Conservation (phyloP, 2,888 invertebrate genomes). For the Dysmachus trigonus region DNA sequence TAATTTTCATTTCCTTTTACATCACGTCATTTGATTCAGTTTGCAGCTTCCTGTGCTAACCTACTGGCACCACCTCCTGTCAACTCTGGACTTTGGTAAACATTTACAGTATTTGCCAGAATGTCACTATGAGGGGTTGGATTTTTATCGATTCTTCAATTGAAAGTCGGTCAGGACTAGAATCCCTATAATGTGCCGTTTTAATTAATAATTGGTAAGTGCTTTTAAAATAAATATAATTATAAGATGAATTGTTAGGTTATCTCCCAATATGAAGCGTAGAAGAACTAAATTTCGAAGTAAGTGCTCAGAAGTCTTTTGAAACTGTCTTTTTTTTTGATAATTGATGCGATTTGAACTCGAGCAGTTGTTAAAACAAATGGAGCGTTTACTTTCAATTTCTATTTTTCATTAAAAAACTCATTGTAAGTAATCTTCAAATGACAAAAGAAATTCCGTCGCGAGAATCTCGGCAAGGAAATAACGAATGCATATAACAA, state of each 20-base stretch:
- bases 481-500: neutral
- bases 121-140: neutral
- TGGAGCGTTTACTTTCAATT: neutral
- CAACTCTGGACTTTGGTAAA: neutral
- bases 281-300: neutral
- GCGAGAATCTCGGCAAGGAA: neutral
- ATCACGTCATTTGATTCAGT: slow-evolving; percentile 26
- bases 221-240: neutral
- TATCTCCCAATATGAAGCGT: too few species aligned
- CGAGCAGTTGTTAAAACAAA: neutral
- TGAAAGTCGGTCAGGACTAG: neutral
- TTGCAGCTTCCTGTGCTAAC: neutral
- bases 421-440: neutral
- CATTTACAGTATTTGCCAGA: neutral
- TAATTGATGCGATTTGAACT: neutral
- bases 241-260: neutral
- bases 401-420: neutral
- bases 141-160: neutral
- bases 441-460: neutral
- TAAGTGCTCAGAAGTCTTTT: too few species aligned
- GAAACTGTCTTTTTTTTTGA: neutral
- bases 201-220: neutral
- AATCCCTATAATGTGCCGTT: neutral
- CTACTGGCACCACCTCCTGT: neutral
- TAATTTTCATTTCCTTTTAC: slow-evolving; percentile 37